Base-by-base conservation (phyloP, 2,888 invertebrate genomes). In the Caenorhabditis uteleia region DNA sequence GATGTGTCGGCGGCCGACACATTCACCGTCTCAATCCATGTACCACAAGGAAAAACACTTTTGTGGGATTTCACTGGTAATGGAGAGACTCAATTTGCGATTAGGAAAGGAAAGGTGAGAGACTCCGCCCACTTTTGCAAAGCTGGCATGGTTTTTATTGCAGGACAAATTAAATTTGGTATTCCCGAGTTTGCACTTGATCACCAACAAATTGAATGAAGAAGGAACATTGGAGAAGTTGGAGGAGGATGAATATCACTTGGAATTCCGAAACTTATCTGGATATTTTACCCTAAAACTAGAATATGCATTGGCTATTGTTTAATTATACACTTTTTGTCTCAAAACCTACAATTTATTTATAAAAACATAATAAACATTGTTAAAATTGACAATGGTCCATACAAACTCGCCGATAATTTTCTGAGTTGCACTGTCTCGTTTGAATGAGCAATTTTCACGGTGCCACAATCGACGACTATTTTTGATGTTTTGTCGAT, bases 11-110 rank as follows among this genome's bases (percentile, higher is more conserved):
- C 75, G 3, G 45, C 49, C 5, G 67, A 60, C 14, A 43, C 40
- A 8, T 74, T 74, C 36, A 31, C 54, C 26, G 64, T 75, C 31
- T 64, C 62, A 1, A 68, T 75, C 31, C 59, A 61, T 7, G 66
- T 74, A 8, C 45, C 64, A 16, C 59, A 64, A 14, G 70, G 57
- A 10, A 62, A 70, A 21, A 64, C 50, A 10, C 46, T 75, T 3
- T 53, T 74, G n/a, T 75, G 73, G 75, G 75, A 75, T 26, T 72
- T 75, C 42, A 68, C 68, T 1, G 58, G 59, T 1, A 66, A 60
- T 25, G 73, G 73, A 20, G 75, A 75, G 34, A 49, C 74, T 16
- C 66, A 74, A 31, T 75, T 75, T 36, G 53, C 46, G 44, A 66
- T 75, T 31, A 68, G 55, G n/a, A 53, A 46, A 38, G 65, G 69